phyloP scores from a whole-genome alignment of 1,140 invertebrate genomes.

The Orius laevigatus region DNA sequence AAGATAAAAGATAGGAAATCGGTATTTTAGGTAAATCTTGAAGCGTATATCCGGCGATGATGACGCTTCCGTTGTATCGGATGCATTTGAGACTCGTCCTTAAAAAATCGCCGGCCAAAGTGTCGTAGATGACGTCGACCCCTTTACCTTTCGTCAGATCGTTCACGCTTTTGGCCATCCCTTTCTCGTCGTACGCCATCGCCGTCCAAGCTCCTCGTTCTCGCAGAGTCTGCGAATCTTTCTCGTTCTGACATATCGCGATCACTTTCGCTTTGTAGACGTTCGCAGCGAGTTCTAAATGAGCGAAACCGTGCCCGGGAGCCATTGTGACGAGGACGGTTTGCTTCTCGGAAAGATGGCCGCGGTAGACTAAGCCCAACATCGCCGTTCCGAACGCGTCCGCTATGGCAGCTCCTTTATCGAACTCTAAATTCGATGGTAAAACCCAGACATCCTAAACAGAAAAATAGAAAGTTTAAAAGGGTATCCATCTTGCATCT shows the following conservation, averaged over 20 bases:
- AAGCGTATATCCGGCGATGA: slow-evolving; percentile 37
- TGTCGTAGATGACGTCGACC: slow-evolving; percentile 40
- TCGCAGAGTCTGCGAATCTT: slow-evolving; percentile 33
- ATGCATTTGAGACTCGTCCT: slow-evolving; percentile 32
- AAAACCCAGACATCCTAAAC: slow-evolving; percentile 38
- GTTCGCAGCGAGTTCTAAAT: slow-evolving; percentile 42
- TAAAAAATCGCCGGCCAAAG: slow-evolving; percentile 38
- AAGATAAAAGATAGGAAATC: slow-evolving; percentile 25
- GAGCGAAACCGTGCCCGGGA: slow-evolving; percentile 39
- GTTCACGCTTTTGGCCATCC: slow-evolving; percentile 32
- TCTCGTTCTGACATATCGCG: slow-evolving; percentile 36
- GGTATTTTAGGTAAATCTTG: slow-evolving; percentile 26
- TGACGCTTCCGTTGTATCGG: slow-evolving; percentile 33
- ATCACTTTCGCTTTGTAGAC: slow-evolving; percentile 43
- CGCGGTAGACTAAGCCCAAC: slow-evolving; percentile 35
- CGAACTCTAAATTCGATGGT: slow-evolving; percentile 27
- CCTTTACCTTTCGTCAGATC: slow-evolving; percentile 35
- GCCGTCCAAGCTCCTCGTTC: slow-evolving; percentile 42
- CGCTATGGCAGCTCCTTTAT: slow-evolving; percentile 32
- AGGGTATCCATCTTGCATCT: no score
- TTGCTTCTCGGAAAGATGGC: slow-evolving; percentile 33
- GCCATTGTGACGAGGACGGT: slow-evolving; percentile 39
- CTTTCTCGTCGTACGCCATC: slow-evolving; percentile 34
- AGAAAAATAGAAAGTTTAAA: slow-evolving; percentile 15
- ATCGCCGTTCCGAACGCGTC: slow-evolving; percentile 40